Conservation (phyloP, 1,140 invertebrate species). For the Pogonomyrmex californicus region DNA sequence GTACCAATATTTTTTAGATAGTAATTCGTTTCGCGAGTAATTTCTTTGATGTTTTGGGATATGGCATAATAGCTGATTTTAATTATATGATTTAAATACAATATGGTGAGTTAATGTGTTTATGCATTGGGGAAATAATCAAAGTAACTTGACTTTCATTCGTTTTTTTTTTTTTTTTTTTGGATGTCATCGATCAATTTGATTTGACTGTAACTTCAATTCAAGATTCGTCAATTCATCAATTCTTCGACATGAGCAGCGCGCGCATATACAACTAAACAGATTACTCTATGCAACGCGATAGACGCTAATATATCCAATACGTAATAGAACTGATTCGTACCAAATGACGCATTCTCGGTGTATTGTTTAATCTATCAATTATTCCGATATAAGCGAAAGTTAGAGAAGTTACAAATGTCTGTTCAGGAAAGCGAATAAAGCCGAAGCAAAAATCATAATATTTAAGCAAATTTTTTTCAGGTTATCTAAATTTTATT, state of each 20-base stretch:
- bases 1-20: background rate
- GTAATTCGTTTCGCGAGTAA: background rate
- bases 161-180: no score
- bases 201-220: background rate
- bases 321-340: background rate
- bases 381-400: background rate
- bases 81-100: background rate
- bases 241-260: background rate
- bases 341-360: background rate
- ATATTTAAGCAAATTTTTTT: constrained; percentile 2
- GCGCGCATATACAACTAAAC: background rate
- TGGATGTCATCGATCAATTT: background rate
- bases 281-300: constrained; percentile 13
- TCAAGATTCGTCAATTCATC: background rate
- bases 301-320: constrained; percentile 15
- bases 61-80: background rate
- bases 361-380: constrained; percentile 5
- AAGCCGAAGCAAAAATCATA: background rate
- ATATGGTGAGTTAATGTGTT: background rate
- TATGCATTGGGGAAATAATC: background rate
- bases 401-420: constrained; percentile 15
- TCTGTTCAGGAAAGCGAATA: background rate
- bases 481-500: background rate
- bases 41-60: background rate
- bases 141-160: background rate